Evolutionary conservation across 1,140 invertebrate genomes (phyloP).

Genomic region (Dryas iulia): DNA sequence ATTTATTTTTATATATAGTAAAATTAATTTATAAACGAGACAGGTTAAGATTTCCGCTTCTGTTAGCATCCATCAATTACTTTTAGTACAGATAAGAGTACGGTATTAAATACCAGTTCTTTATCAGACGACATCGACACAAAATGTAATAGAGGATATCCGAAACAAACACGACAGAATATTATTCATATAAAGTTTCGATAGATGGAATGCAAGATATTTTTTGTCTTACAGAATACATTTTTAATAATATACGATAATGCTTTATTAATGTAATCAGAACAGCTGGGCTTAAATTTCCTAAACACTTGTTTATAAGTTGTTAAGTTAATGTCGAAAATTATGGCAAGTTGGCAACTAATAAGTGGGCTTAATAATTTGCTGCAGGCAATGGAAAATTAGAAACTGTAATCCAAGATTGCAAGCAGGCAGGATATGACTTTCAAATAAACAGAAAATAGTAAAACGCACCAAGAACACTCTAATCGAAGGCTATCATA

Average conservation of each 20-base stretch:
- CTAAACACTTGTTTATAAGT: neutral
- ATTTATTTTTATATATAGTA: neutral
- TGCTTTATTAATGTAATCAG: neutral
- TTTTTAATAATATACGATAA: neutral
- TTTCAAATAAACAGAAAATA: conserved; percentile 40
- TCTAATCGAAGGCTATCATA: no score
- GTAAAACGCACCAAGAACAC: neutral
- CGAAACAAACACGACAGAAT: neutral
- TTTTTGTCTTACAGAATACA: neutral
- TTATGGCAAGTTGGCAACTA: conserved; percentile 45
- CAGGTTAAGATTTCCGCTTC: conserved; percentile 10
- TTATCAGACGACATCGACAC: conserved; percentile 15
- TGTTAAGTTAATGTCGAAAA: conserved; percentile 36
- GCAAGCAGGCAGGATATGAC: conserved; percentile 49
- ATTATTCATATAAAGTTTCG: neutral
- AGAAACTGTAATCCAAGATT: conserved; percentile 47
- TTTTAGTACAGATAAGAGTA: neutral
- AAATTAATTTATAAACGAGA: neutral
- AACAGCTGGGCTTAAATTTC: neutral
- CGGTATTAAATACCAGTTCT: conserved; percentile 16
- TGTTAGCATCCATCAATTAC: conserved; percentile 3
- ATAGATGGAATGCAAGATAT: neutral
- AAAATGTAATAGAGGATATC: conserved; percentile 7
- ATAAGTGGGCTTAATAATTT: conserved; percentile 42
- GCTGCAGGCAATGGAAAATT: conserved; percentile 53